phyloP scores from a whole-genome alignment of 2,113 vertebrate genomes.

The Microtus montanus region DNA sequence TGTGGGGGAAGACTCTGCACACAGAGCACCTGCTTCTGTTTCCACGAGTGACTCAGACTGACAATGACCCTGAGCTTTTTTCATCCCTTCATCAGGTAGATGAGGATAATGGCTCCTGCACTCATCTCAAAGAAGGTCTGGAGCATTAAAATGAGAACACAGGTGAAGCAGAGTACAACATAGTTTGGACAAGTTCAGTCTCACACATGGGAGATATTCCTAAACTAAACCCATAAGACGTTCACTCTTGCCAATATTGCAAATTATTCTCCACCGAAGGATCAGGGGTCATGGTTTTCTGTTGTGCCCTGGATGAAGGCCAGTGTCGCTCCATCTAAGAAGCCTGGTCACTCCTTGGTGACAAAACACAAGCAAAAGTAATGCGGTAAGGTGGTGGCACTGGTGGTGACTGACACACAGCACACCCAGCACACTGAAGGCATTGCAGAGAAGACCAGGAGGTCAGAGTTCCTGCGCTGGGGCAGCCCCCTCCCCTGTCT shows the following conservation, averaged over 20 bases:
- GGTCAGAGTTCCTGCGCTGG: not conserved
- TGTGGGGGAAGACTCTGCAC: not conserved
- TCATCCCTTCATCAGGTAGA: constrained; percentile 14
- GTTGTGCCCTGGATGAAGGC: not conserved
- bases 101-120: not conserved
- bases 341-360: not conserved
- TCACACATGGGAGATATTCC: constrained; percentile 36
- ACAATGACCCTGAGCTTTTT: not conserved
- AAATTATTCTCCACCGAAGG: constrained; percentile 39
- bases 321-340: not conserved
- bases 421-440: not conserved
- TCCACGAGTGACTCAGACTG: constrained; percentile 16
- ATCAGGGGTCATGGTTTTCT: not conserved
- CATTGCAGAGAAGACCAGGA: not conserved
- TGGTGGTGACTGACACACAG: too few species aligned
- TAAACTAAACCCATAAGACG: constrained; percentile 49
- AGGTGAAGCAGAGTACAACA: not conserved
- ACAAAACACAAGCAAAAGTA: constrained; percentile 35
- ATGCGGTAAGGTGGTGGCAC: not conserved
- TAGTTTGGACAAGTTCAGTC: constrained; percentile 8
- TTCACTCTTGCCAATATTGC: not conserved
- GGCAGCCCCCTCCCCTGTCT: not conserved
- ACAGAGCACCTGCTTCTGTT: not conserved
- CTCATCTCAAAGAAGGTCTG: not conserved
- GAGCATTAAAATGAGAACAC: constrained; percentile 6